A percentile compares a stretch with the other conserved stretches of the same genome.
phyloP scores from a whole-genome alignment of 2,113 vertebrate genomes.

The Glaucidium brasilianum region DNA sequence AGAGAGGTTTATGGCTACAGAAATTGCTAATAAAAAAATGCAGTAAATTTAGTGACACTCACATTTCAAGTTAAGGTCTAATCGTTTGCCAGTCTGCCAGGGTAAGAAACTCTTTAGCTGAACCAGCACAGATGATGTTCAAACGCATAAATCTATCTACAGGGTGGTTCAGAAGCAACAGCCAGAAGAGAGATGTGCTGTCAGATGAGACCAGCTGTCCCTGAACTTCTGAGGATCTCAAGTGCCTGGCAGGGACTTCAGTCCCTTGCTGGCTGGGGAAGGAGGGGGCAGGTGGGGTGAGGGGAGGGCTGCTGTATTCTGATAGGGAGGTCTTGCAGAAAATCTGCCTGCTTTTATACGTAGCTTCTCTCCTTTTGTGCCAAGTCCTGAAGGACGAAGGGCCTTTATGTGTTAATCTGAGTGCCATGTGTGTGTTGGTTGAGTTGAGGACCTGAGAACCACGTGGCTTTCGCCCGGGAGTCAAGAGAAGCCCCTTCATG shows the following conservation, averaged over 20 bases:
- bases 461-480: not conserved
- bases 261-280: not conserved
- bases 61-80: slow-evolving; percentile 20
- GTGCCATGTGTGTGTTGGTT: rapidly evolving
- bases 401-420: not conserved
- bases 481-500: not conserved
- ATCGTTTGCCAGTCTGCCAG: not conserved
- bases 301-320: not conserved
- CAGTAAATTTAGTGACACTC: not conserved
- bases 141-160: slow-evolving; percentile 6
- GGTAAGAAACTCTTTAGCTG: not conserved
- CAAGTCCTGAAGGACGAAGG: not conserved
- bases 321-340: not conserved
- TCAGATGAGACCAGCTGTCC: not conserved
- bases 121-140: not conserved
- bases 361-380: not conserved
- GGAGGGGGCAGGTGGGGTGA: not conserved
- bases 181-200: not conserved
- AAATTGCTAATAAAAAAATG: not conserved
- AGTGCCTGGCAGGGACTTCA: not conserved
- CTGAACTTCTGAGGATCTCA: not conserved
- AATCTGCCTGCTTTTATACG: not conserved
- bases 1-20: not conserved
- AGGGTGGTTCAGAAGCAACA: not conserved
- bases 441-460: not conserved